Evolutionary conservation across 2,113 vertebrate genomes (phyloP), one percentile per base, ranked within the genome.

Genomic region (Bucco capensis): DNA sequence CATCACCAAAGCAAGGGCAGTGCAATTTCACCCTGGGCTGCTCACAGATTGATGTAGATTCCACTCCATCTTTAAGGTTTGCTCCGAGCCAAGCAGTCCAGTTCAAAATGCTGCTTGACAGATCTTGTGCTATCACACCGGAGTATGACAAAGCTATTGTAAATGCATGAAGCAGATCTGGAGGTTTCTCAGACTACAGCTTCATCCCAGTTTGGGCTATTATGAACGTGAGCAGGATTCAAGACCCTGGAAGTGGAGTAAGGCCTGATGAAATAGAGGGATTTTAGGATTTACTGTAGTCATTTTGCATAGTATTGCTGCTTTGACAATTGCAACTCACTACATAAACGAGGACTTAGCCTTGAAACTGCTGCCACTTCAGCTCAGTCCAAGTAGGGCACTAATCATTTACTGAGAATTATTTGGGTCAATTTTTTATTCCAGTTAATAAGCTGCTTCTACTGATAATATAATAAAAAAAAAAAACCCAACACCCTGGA

Each of bases 231-330:
- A 84, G 74, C 30, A 27, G 51, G 47, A 86, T 35, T 47, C 15
- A 14, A 30, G 47, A 51, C 30, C 31, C 33, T 60, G 49, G 46
- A 58, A 92, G 51, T 19, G 27, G 54, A 57, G 71, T 42, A 31
- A 46, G 88, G 25, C 22, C 38, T 73, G 74, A 82, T 69, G 84
- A 86, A 91, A 76, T n/a, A 83, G 58, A 47, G 35, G 35, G 81
- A 86, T 89, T 93, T 93, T 47, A 78, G 90, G 92, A 92, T 94
- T 96, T 91, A 65, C 67, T 72, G 71, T 21, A 47, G 65, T 65
- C 74, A 89, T 91, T 91, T 53, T 81, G 65, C 66, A 51, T 9
- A 81, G 51, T 49, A 13, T 37, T 64, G 47, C 58, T 88, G 72
- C 94, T 90, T 67, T 82, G 75, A 92, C 80, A 76, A 33, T 78